These are phyloP conservation scores for Agonopterix alstromeriana DNA, from an alignment of 2,888 invertebrate genomes.

Conservation along the genomic window DNA sequence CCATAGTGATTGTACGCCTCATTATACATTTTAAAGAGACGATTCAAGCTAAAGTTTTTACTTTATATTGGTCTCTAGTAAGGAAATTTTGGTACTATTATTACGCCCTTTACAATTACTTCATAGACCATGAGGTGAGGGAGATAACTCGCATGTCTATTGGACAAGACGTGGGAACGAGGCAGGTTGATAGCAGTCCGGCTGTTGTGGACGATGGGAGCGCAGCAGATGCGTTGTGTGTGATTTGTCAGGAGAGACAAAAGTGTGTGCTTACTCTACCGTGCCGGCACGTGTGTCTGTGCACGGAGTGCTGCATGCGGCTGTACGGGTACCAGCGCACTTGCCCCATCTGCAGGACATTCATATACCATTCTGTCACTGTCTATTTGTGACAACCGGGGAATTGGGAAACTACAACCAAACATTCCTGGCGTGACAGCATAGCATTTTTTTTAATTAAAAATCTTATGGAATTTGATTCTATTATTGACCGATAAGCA, in stretches of 20 bases:
- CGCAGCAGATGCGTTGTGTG: conserved; percentile 60
- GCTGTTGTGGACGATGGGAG: conserved; percentile 30
- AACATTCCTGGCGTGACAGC: conserved; percentile 2
- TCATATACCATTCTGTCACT: conserved; percentile 73
- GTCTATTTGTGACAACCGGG: conserved; percentile 59
- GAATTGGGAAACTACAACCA: neutral
- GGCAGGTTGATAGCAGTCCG: conserved; percentile 14
- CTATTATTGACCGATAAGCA: too few species aligned
- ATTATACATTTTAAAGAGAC: conserved; percentile 47
- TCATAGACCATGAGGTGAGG: conserved; percentile 54
- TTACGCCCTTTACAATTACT: conserved; percentile 53
- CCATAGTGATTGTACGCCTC: conserved; percentile 49
- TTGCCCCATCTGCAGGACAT: conserved; percentile 74
- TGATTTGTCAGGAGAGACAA: conserved; percentile 73
- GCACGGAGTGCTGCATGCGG: conserved; percentile 66
- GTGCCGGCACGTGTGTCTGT: conserved; percentile 75
- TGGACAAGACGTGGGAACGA: conserved; percentile 33
- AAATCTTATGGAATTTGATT: neutral
- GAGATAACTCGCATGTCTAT: conserved; percentile 47
- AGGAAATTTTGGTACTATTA: conserved; percentile 56
- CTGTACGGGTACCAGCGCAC: conserved; percentile 66
- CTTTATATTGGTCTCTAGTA: conserved; percentile 47
- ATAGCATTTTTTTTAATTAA: neutral
- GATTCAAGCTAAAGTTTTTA: conserved; percentile 31
- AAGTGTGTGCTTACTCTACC: conserved; percentile 75